Evolutionary conservation across 2,113 vertebrate species (phyloP), one percentile per base, ranked within the genome.

Genomic region (Tautogolabrus adspersus): DNA sequence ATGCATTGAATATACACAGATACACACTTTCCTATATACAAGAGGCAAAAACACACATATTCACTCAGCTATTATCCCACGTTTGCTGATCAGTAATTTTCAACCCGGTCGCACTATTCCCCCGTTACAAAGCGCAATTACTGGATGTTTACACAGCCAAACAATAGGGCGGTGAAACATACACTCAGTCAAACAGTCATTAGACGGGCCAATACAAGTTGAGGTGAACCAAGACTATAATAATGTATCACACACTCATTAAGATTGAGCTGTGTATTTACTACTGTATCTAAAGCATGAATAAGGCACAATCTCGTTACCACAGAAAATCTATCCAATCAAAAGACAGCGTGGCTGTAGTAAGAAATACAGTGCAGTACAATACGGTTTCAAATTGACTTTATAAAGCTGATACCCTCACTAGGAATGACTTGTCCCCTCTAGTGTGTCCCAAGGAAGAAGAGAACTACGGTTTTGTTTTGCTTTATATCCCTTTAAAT

Each of bases 11-110:
- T 23, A 61, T 51, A 55, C 54, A 82, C 60, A 79, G 51, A 51
- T 13, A 37, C 5, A 54, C 13, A 2, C 42, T 13, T 10, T 44
- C 22, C 51, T 59, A 46, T 57, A 56, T 46, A 63, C 71, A 79
- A 59, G 42, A 30, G 19, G 51, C 38, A 77, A 73, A 81, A 74
- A 77, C 0, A 80, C 77, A 83, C 77, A 65, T 59, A 60, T 76
- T 72, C 79, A 79, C 77, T 72, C 49, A 16, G 72, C 78, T 61
- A 88, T 85, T 87, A 90, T 80, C 54, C 75, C 49, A 57, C 63
- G 79, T 86, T 90, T 91, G 90, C 90, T 90, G 89, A 92, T 89
- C 72, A 13, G 87, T 91, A 51, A 87, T 85, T 91, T 91, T 81
- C 70, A 87, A 66, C 72, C 66, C 64, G 19, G 75, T 89, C 81